Evolutionary conservation across 2,888 invertebrate genomes (phyloP), one percentile per base, ranked within the genome.

Genomic region (Eudasyphora cyanicolor): DNA sequence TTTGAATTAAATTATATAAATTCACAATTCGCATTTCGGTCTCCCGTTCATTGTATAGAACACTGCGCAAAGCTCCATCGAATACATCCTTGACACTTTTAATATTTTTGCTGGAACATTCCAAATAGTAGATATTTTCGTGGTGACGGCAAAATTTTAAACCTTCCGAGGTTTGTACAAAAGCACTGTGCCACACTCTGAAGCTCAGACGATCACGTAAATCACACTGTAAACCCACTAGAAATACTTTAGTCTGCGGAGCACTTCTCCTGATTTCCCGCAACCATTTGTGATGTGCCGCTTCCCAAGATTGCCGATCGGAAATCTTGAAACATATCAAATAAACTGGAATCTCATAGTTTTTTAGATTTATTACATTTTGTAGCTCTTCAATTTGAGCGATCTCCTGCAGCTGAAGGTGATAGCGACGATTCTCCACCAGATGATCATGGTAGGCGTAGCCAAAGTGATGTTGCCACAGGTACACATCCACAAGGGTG

Each of bases 261-360:
- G 73, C 54, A 17, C 51, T 7, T n/a, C 76, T 74, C 2, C 76
- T n/a, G 10, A 83, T n/a, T 49, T 76, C 70, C 19, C 73, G 19
- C 35, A 79, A 77, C 79, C 79, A 79, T 2, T 27, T n/a, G 10
- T 69, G 42, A 19, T 74, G 83, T 24, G 79, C 83, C 2, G 67
- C 14, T 5, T 21, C 49, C 0, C 79, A 17, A 7, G 76, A 77
- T 74, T 70, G 62, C 27, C 77, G 21, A 8, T 79, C 80, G 21
- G 62, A 74, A n/a, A 83, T 80, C 64, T 80, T 83, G 45, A 83
- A 83, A 74, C 83, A 83, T 2, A 77, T 67, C 57, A 57, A 27
- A 27, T 24, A 57, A 24, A 57, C n/a, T n/a, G n/a, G n/a, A n/a
- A n/a, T n/a, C n/a, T 27, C 27, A 24, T 2, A 4, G 4, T 2